Evolutionary conservation across 2,888 invertebrate genomes (phyloP).

Genomic region (Argyresthia goedartella): DNA sequence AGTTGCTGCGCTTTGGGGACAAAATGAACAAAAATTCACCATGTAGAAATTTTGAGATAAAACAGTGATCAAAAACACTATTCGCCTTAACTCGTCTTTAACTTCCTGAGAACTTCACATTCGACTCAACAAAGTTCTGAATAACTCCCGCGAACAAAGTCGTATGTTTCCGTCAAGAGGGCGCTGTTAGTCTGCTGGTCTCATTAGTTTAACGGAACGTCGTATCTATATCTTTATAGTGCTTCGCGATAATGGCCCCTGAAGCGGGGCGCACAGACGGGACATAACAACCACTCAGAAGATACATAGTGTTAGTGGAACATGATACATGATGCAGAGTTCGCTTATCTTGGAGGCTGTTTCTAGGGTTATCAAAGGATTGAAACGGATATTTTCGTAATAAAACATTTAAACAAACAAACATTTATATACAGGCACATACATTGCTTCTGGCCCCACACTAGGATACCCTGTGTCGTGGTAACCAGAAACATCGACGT

Average conservation of each 20-base stretch:
- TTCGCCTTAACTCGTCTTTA: neutral
- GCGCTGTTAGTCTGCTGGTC: neutral
- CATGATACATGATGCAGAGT: slow-evolving; percentile 15
- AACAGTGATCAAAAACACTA: neutral
- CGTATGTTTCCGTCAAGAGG: slow-evolving; percentile 2
- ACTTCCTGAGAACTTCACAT: slow-evolving; percentile 1
- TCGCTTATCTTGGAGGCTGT: too few relatives aligned
- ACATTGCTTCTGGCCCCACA: too few relatives aligned
- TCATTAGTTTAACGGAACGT: neutral
- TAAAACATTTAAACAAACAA: too few relatives aligned
- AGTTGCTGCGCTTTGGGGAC: too few relatives aligned
- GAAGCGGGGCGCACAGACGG: neutral
- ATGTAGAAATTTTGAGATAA: neutral
- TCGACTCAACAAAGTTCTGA: neutral
- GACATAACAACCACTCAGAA: slow-evolving; percentile 2
- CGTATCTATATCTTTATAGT: neutral
- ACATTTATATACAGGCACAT: too few relatives aligned
- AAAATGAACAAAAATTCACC: too few relatives aligned
- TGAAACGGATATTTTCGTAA: too few relatives aligned
- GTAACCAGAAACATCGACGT: too few relatives aligned
- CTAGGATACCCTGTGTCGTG: too few relatives aligned
- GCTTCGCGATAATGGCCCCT: neutral
- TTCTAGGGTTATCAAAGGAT: too few relatives aligned
- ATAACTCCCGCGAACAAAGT: neutral
- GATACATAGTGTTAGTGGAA: neutral